Conservation (phyloP, 2,113 vertebrate genomes). For the Narcine bancroftii region DNA sequence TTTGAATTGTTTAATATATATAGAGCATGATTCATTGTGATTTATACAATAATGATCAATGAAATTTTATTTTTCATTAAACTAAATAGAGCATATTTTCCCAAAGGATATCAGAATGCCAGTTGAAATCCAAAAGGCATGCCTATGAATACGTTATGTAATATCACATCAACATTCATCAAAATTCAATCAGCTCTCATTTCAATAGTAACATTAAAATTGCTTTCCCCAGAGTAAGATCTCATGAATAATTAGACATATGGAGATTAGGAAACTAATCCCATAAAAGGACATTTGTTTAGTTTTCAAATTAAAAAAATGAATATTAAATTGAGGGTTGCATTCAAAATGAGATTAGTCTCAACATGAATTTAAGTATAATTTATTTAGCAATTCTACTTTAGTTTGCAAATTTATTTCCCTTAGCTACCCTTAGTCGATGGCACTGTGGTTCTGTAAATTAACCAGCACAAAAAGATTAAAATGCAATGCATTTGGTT, state of each 20-base stretch:
- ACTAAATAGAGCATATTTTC: background rate
- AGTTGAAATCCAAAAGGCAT: background rate
- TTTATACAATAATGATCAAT: background rate
- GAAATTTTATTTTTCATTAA: background rate
- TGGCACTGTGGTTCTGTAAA: background rate
- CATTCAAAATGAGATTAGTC: background rate
- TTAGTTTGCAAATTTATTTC: background rate
- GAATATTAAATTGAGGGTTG: background rate
- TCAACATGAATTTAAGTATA: background rate
- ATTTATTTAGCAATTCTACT: background rate
- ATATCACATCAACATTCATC: background rate
- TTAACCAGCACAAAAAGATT: background rate
- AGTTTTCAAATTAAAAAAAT: background rate
- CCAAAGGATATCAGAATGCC: background rate
- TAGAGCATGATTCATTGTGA: background rate
- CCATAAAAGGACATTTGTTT: background rate
- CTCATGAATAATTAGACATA: background rate
- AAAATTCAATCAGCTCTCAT: background rate
- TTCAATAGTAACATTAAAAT: background rate
- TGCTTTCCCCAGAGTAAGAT: background rate
- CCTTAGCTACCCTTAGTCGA: background rate
- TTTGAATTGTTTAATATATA: background rate
- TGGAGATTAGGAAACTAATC: background rate
- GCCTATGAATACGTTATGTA: background rate
- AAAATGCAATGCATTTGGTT: background rate